A percentile compares a stretch with the other conserved stretches of the same genome.
Evolutionary conservation across 2,113 vertebrate species (phyloP).

Genomic region (Elephas maximus): DNA sequence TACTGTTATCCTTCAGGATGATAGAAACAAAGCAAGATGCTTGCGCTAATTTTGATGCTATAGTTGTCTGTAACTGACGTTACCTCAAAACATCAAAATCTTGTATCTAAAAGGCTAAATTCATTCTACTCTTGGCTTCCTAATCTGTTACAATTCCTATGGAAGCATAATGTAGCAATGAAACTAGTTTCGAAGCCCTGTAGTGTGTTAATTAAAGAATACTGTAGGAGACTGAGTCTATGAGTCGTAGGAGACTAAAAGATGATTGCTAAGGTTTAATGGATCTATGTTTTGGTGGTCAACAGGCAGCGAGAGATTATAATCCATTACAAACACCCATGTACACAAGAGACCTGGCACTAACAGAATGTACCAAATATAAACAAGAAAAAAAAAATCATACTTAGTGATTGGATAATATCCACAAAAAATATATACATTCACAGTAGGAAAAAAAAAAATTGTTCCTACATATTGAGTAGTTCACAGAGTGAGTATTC

Average conservation of each 20-base stretch:
- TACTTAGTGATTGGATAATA: slow-evolving; percentile 22
- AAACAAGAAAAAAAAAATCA: slow-evolving; percentile 38
- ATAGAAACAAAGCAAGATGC: slow-evolving; percentile 25
- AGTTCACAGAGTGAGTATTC: background rate
- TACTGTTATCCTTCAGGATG: slow-evolving; percentile 35
- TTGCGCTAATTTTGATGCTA: slow-evolving; percentile 64
- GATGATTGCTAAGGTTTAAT: slow-evolving; percentile 68
- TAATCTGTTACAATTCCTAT: slow-evolving; percentile 43
- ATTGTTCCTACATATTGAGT: background rate
- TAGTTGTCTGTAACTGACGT: slow-evolving; percentile 23
- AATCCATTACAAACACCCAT: slow-evolving; percentile 30
- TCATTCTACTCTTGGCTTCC: slow-evolving; percentile 18
- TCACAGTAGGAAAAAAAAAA: background rate
- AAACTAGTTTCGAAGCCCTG: slow-evolving; percentile 33
- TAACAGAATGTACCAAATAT: background rate
- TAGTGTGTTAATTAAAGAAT: slow-evolving; percentile 77
- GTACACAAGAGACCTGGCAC: background rate
- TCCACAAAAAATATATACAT: background rate
- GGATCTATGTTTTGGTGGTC: slow-evolving; percentile 68
- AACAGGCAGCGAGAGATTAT: slow-evolving; percentile 20
- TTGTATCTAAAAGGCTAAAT: slow-evolving; percentile 67
- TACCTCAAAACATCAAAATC: slow-evolving; percentile 49
- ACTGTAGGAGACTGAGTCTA: background rate
- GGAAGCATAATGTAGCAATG: slow-evolving; percentile 55
- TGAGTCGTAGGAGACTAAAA: background rate